Evolutionary conservation across 2,113 vertebrate species (phyloP).

Genomic region (Plectropomus leopardus): DNA sequence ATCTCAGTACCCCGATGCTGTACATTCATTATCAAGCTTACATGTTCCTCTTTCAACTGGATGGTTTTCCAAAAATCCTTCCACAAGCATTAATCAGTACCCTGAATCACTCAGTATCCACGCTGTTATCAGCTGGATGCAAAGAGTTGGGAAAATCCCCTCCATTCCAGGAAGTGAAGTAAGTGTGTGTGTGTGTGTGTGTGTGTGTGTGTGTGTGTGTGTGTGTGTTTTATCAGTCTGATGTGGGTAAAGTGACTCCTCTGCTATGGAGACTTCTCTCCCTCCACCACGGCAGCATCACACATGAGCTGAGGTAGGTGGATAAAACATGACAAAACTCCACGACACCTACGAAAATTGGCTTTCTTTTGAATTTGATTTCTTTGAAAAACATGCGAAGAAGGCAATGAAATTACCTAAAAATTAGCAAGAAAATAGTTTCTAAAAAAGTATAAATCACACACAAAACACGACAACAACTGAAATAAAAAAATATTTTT

Average conservation of each 20-base stretch:
- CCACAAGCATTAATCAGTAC: not conserved
- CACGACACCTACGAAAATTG: too few species aligned
- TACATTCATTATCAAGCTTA: not conserved
- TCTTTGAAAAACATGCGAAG: too few species aligned
- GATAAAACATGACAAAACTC: too few species aligned
- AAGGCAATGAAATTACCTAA: too few species aligned
- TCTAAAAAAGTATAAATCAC: too few species aligned
- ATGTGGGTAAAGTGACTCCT: not conserved
- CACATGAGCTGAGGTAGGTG: too few species aligned
- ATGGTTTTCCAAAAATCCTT: not conserved
- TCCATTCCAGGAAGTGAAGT: conserved; percentile 61
- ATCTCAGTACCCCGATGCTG: not conserved
- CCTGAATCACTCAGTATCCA: conserved; percentile 11
- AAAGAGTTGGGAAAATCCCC: conserved; percentile 27
- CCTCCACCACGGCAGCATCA: not conserved
- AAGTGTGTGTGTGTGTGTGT: not conserved
- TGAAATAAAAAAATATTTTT: too few species aligned
- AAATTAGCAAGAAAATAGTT: too few species aligned
- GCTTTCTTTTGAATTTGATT: too few species aligned
- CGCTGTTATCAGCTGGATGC: conserved; percentile 44
- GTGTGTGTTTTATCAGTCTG: not conserved
- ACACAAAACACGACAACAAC: too few species aligned
- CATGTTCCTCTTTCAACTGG: not conserved
- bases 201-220: not conserved
- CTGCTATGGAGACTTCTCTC: not conserved